phyloP scores from a whole-genome alignment of 2,113 vertebrate genomes.

The Ammospiza caudacuta region DNA sequence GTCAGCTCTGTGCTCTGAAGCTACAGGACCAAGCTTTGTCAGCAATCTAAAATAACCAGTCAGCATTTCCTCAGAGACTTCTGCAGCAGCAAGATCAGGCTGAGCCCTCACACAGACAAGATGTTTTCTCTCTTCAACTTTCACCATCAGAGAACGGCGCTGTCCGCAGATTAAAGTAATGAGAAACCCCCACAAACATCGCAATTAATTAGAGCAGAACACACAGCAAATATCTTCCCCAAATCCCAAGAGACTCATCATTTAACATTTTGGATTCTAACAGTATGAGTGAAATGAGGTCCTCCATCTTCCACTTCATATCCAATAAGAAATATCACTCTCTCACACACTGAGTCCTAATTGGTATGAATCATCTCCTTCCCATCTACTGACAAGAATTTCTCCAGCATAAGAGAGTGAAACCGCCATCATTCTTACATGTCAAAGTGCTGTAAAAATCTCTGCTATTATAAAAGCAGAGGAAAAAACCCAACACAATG shows the following conservation, averaged over 20 bases:
- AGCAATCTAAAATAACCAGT: neutral
- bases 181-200: neutral
- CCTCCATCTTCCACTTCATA: neutral
- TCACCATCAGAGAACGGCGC: neutral
- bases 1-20: neutral
- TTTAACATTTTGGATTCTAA: conserved; percentile 3
- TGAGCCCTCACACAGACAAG: neutral
- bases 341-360: neutral
- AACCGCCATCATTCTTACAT: neutral
- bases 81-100: neutral
- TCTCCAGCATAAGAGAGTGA: neutral
- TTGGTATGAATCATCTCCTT: neutral
- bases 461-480: neutral
- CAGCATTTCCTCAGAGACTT: neutral
- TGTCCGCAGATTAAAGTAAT: neutral
- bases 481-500: neutral
- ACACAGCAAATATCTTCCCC: neutral
- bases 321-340: neutral
- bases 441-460: neutral
- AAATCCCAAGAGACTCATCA: neutral
- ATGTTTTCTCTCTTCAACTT: neutral
- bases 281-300: neutral
- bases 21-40: neutral
- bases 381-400: neutral
- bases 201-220: neutral